These are phyloP conservation scores for Bursaphelenchus mucronatus DNA, from an alignment of 1,140 invertebrate genomes.

Conservation along the genomic window DNA sequence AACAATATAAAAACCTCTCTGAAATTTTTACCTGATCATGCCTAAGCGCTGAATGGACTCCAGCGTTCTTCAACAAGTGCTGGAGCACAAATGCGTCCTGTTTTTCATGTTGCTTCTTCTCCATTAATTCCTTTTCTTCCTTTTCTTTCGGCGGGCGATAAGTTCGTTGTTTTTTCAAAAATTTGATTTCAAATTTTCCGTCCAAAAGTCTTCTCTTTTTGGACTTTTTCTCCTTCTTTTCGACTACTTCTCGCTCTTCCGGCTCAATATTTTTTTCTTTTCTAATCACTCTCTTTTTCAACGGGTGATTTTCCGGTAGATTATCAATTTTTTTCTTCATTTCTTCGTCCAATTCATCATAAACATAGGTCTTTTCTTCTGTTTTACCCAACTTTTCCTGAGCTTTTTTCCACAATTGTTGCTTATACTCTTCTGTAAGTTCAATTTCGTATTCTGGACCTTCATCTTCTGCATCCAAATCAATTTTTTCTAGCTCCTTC, in stretches of 20 bases:
- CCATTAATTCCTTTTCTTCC: not conserved
- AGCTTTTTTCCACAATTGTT: slow-evolving; percentile 42
- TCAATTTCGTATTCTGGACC: slow-evolving; percentile 25
- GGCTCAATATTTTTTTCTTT: not conserved
- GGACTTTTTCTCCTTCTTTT: slow-evolving; percentile 32
- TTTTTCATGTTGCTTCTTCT: slow-evolving; percentile 24
- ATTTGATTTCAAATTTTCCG: slow-evolving; percentile 49
- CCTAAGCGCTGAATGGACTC: slow-evolving; percentile 48
- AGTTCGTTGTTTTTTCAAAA: slow-evolving; percentile 45
- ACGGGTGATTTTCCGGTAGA: slow-evolving; percentile 5
- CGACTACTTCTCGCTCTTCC: slow-evolving; percentile 1
- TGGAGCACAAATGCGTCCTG: slow-evolving; percentile 56
- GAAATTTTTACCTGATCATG: slow-evolving; percentile 50
- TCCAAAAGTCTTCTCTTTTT: slow-evolving; percentile 38
- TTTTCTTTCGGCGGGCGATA: slow-evolving; percentile 23
- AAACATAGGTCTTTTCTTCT: not conserved
- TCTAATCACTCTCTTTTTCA: slow-evolving; percentile 7
- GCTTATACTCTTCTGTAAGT: slow-evolving; percentile 44
- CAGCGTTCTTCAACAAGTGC: slow-evolving; percentile 37
- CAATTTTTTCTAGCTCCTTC: slow-evolving; percentile 12
- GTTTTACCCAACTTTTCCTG: slow-evolving; percentile 34
- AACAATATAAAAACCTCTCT: not conserved
- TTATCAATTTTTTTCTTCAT: not conserved
- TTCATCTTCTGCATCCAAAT: slow-evolving; percentile 27
- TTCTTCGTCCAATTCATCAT: not conserved